Evolutionary conservation across 2,113 vertebrate species (phyloP).

Genomic region (Sisor rabdophorus): DNA sequence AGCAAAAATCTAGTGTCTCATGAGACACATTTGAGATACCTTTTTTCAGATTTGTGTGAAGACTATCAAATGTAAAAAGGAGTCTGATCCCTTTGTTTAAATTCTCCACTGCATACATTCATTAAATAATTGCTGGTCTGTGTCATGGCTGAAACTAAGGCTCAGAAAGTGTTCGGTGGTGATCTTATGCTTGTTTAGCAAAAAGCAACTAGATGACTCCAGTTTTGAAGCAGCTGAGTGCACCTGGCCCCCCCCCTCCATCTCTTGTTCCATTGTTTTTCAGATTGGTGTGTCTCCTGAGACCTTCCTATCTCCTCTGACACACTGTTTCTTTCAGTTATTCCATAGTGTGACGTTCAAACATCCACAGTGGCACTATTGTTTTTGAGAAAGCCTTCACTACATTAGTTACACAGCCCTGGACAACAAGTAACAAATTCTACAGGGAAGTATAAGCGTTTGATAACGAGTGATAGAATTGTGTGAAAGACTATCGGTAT

Average conservation of each 20-base stretch:
- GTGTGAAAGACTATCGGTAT: neutral
- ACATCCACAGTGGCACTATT: constrained; percentile 14
- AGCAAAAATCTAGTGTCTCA: constrained; percentile 2
- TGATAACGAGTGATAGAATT: neutral
- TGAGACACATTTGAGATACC: neutral
- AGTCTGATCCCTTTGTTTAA: neutral
- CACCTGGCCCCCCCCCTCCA: constrained; percentile 42
- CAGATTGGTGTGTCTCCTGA: constrained; percentile 38
- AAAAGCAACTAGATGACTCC: constrained; percentile 34
- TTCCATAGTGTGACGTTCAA: constrained; percentile 17
- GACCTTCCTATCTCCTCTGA: constrained; percentile 33
- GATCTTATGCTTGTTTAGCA: constrained; percentile 25
- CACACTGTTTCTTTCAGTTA: constrained; percentile 17
- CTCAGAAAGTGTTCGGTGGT: constrained; percentile 24
- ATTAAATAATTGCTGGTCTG: constrained; percentile 7
- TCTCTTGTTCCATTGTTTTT: constrained; percentile 46
- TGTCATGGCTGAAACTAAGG: neutral
- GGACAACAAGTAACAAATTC: neutral
- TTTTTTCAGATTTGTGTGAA: neutral
- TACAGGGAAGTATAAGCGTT: neutral
- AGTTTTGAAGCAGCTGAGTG: constrained; percentile 41
- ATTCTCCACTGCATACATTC: constrained; percentile 1
- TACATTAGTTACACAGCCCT: neutral
- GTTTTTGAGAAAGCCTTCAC: constrained; percentile 22
- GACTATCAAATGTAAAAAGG: neutral